Conservation (phyloP, 2,888 invertebrate species). For the Drosophila vallismaia region DNA sequence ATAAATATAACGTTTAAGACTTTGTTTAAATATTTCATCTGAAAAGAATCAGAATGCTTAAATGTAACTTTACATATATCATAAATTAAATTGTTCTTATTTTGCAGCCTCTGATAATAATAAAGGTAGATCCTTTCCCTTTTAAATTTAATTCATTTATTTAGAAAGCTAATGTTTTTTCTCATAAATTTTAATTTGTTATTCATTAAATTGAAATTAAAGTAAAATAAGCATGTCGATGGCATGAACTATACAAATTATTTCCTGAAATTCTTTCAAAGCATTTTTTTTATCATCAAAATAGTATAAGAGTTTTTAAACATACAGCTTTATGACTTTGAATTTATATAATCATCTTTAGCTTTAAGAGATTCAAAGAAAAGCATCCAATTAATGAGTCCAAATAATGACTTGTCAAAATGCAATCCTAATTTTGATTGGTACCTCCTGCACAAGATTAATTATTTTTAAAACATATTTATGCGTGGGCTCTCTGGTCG, state of each 20-base stretch:
- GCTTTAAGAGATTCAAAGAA: too few relatives aligned
- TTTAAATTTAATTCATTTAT: not conserved
- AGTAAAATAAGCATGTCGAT: too few relatives aligned
- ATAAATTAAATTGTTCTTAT: not conserved
- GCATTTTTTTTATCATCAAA: too few relatives aligned
- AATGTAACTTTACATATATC: not conserved
- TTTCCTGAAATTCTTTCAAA: too few relatives aligned
- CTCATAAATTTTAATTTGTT: too few relatives aligned
- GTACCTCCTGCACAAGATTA: not conserved
- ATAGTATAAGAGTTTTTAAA: too few relatives aligned
- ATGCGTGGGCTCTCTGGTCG: not conserved
- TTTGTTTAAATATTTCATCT: not conserved
- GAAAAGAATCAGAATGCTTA: not conserved
- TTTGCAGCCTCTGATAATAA: conserved; percentile 31
- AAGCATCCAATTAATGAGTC: not conserved
- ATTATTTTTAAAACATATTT: not conserved
- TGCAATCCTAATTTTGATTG: not conserved
- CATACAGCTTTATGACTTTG: too few relatives aligned
- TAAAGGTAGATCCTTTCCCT: conserved; percentile 17
- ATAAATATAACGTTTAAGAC: not conserved
- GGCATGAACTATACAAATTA: too few relatives aligned
- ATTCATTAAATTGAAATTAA: too few relatives aligned
- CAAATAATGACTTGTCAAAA: not conserved
- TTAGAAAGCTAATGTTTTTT: not conserved
- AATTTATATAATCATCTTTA: too few relatives aligned